Evolutionary conservation across 2,888 invertebrate species (phyloP).

Genomic region (Microplitis deprimator): DNA sequence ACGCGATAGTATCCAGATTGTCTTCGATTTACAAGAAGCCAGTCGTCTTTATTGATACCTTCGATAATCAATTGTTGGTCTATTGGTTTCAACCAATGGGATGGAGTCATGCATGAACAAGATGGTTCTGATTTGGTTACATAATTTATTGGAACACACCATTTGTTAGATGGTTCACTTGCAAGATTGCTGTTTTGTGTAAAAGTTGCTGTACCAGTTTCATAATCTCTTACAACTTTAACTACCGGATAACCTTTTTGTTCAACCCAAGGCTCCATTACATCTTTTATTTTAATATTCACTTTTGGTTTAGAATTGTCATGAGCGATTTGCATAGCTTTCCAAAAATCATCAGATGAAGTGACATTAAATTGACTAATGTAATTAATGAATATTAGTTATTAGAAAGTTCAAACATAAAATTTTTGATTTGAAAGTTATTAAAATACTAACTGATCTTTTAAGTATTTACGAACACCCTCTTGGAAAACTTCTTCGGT

Average conservation of each 20-base stretch:
- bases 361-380: constrained; percentile 48
- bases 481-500: constrained; percentile 70
- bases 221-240: constrained; percentile 60
- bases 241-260: constrained; percentile 71
- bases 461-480: constrained; percentile 64
- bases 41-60: constrained; percentile 56
- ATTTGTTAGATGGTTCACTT: constrained; percentile 48
- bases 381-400: neutral
- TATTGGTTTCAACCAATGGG: constrained; percentile 49
- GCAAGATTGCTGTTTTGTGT: constrained; percentile 50
- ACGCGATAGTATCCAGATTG: constrained; percentile 63
- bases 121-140: constrained; percentile 47
- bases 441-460: constrained; percentile 56
- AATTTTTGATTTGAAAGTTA: neutral
- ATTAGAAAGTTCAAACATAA: constrained; percentile 6
- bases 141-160: constrained; percentile 64
- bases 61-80: constrained; percentile 47
- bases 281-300: constrained; percentile 61
- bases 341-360: constrained; percentile 57
- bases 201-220: constrained; percentile 46
- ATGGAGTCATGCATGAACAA: constrained; percentile 44
- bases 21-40: constrained; percentile 72
- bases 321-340: constrained; percentile 50
- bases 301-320: constrained; percentile 44
- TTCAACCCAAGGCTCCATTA: constrained; percentile 69